phyloP scores from a whole-genome alignment of 1,140 invertebrate species.

The Vanessa atalanta region DNA sequence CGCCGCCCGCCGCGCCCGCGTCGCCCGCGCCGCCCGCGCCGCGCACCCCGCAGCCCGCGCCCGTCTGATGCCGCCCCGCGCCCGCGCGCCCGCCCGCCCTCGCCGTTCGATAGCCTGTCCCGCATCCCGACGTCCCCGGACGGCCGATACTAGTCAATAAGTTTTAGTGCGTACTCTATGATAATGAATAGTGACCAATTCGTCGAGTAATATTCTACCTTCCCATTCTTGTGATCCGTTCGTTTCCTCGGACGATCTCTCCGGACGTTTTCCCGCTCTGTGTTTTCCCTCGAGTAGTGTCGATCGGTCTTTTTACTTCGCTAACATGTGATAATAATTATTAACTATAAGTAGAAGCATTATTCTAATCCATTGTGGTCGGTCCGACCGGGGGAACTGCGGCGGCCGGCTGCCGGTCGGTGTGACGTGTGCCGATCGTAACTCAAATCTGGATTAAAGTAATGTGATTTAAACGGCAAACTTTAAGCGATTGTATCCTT shows the following conservation, averaged over 20 bases:
- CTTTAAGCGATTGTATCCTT: no score
- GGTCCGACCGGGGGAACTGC: no score
- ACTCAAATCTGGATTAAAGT: no score
- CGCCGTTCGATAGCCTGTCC: no score
- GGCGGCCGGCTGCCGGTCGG: no score
- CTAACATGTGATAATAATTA: no score
- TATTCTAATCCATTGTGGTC: no score
- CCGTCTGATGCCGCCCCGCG: not conserved
- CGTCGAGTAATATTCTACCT: not conserved
- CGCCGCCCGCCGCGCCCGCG: conserved; percentile 12
- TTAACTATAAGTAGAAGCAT: no score
- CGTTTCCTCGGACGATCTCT: no score
- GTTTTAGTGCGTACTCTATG: not conserved
- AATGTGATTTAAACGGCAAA: no score
- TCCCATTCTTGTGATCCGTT: not conserved
- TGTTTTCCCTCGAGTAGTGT: not conserved
- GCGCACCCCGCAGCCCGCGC: not conserved
- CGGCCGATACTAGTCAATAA: conserved; percentile 3
- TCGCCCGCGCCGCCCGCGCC: conserved; percentile 3
- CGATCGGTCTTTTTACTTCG: no score
- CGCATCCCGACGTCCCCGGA: not conserved
- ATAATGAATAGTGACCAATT: conserved; percentile 2
- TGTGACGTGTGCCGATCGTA: no score
- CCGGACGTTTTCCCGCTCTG: not conserved
- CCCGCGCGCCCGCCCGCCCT: not conserved